Percentiles rank a stretch among this genome's conserved stretches.
Evolutionary conservation across 2,888 invertebrate genomes (phyloP).

Genomic region (Opisthograptis luteolata): DNA sequence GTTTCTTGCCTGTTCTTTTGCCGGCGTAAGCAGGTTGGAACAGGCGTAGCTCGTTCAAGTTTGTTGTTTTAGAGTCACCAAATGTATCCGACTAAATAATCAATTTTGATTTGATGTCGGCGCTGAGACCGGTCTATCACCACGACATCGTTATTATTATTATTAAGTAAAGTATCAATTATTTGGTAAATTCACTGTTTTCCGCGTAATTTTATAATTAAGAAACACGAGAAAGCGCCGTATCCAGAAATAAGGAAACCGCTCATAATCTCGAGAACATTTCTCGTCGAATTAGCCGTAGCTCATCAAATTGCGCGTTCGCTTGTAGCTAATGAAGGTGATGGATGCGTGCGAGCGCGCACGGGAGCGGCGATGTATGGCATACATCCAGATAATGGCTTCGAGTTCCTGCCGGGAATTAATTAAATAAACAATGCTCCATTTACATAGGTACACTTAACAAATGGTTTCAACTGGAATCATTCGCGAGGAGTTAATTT

Average conservation of each 20-base stretch:
- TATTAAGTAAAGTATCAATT: too few species aligned
- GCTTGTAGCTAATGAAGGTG: conserved; percentile 60
- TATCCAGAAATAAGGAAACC: conserved; percentile 8
- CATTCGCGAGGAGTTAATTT: background rate
- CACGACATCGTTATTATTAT: too few species aligned
- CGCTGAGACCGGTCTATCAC: too few species aligned
- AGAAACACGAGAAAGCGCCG: background rate
- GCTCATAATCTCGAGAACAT: conserved; percentile 39
- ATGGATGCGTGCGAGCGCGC: conserved; percentile 54
- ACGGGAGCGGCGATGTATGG: conserved; percentile 62
- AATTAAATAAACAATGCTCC: conserved; percentile 14
- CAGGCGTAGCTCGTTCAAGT: too few species aligned
- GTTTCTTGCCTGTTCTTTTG: too few species aligned
- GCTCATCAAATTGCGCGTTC: conserved; percentile 49
- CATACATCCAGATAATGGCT: conserved; percentile 59
- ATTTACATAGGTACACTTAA: background rate
- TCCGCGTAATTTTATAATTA: background rate
- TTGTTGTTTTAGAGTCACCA: too few species aligned
- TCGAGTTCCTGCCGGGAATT: conserved; percentile 40
- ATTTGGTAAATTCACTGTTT: too few species aligned
- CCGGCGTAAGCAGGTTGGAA: too few species aligned
- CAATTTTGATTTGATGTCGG: too few species aligned
- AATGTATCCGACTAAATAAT: too few species aligned
- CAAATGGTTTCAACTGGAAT: background rate
- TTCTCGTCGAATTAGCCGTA: conserved; percentile 38